Evolutionary conservation across 2,888 invertebrate species (phyloP), one percentile per base, ranked within the genome.

Genomic region (Cryptus viduatorius): DNA sequence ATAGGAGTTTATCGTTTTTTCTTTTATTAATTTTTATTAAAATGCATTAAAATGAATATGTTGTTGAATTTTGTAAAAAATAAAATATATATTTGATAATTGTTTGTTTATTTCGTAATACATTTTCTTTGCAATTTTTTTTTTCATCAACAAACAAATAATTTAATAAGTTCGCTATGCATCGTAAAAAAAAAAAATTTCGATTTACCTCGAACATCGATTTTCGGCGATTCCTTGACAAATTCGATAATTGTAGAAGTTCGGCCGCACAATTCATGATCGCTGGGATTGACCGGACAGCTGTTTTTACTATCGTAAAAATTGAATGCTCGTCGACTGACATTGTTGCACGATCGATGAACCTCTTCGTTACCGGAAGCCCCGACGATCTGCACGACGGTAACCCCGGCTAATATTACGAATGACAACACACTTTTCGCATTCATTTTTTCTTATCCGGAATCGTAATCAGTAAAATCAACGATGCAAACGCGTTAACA

Each of bases 171-270:
- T 8, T 16, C 19, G 16, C 5, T 5, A 53, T 19, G 16, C 7
- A 8, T 7, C 7, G 0, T 3, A 10, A 7, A 3, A 16, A 16
- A 53, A 53, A 56, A 24, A 24, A 10, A 4, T 48, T 42, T 5
- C 53, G 50, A 53, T 67, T 56, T 77, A 83, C 83, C 79, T 67
- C 48, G 67, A 77, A 67, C 56, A n/a, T 48, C 24, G 44, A 10
- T 24, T 12, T 65, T 31, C 48, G 56, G 59, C 7, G 71, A 8
- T 31, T 72, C 72, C 2, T 5, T 59, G 10, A 79, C n/a, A 16
- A 79, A 79, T 1, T 76, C 31, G 16, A 83, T 42, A 65, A 79
- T 44, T 14, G n/a, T 71, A 1, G 72, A 77, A n/a, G 56, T 16
- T 2, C 71, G 1, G 19, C 29, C 44, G 44, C 72, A 31, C 42